Base-by-base conservation (phyloP, 2,113 vertebrate species). In the Natator depressus region DNA sequence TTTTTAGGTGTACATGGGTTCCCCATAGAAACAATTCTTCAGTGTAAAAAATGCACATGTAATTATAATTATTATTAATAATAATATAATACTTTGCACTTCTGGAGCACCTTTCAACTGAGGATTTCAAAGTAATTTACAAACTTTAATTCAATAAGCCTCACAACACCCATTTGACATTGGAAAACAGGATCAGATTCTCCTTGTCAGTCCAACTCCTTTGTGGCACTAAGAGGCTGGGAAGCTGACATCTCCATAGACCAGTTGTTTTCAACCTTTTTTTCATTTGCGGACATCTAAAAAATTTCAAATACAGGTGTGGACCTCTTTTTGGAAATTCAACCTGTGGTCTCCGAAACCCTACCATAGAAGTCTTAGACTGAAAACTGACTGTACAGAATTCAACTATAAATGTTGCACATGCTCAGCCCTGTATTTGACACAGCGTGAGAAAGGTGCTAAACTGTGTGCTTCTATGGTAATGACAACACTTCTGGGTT, bases 81-180 rank as follows among this genome's bases (percentile, higher is more conserved):
- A 95, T 10, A 50, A 53, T 92, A 95, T 92, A 82, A 96, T 88
- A 87, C 90, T 96, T 96, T 95, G 91, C 91, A 94, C 95, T 96
- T 96, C 84, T 95, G 9, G 86, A 90, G 88, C 92, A 46, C 93
- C 95, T 95, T 91, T 95, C 95, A 95, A 95, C 54, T 89, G 94
- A 97, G 95, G 87, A 92, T 97, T 98, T 94, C 87, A 7, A 80
- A 96, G 97, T 87, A 97, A 97, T 96, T 97, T 96, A 93, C 89
- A 96, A 96, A 94, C 93, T 96, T 95, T 97, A 97, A 89, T 93
- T 96, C 95, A 94, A 93, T 93, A 95, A 96, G 87, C 92, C 94
- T 97, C 96, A 79, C 91, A 94, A 94, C 89, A 92, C 83, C 91
- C 94, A 95, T 96, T 90, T 89, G 87, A 96, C 87, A 89, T 85